A percentile compares a stretch with the other conserved stretches of the same genome.
Evolutionary conservation across 92 coral and sea anemone species (phyloP).

Genomic region (Zoanthus sansibaricus): DNA sequence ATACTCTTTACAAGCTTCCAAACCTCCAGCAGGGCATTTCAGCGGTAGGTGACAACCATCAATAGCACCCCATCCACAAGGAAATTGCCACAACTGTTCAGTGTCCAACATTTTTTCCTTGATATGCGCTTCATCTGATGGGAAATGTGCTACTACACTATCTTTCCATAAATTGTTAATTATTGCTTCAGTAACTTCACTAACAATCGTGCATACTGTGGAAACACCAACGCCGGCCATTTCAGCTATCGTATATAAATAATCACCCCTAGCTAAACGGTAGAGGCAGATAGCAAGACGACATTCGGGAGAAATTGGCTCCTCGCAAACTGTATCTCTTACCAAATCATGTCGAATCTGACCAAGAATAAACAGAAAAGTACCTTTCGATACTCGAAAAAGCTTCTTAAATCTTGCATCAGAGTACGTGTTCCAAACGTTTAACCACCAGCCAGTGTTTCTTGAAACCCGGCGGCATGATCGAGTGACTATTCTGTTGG

Average conservation of each 20-base stretch:
- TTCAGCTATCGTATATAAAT: conserved; percentile 47
- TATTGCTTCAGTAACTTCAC: conserved; percentile 45
- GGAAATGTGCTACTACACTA: conserved; percentile 43
- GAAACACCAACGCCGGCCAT: conserved; percentile 48
- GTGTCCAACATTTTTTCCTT: conserved; percentile 57
- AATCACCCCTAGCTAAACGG: conserved; percentile 36
- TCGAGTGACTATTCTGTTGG: conserved; percentile 16
- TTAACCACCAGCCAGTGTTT: conserved; percentile 73
- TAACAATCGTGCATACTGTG: conserved; percentile 31
- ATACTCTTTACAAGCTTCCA: conserved; percentile 62
- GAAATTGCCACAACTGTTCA: conserved; percentile 72
- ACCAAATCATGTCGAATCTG: conserved; percentile 56
- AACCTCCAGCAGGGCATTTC: conserved; percentile 65
- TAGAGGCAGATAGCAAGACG: conserved; percentile 56
- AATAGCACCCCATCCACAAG: conserved; percentile 66
- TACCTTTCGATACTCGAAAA: conserved; percentile 59
- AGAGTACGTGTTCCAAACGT: conserved; percentile 62
- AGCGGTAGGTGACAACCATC: conserved; percentile 66
- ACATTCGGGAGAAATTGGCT: conserved; percentile 64
- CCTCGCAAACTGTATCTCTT: conserved; percentile 53
- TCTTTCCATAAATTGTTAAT: conserved; percentile 40
- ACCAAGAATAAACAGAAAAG: conserved; percentile 61
- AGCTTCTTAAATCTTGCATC: conserved; percentile 62
- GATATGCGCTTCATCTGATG: conserved; percentile 33
- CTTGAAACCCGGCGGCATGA: conserved; percentile 64